Percentiles rank a stretch among this genome's conserved stretches.
Evolutionary conservation across 2,113 vertebrate genomes (phyloP).

Genomic region (Psophia crepitans): DNA sequence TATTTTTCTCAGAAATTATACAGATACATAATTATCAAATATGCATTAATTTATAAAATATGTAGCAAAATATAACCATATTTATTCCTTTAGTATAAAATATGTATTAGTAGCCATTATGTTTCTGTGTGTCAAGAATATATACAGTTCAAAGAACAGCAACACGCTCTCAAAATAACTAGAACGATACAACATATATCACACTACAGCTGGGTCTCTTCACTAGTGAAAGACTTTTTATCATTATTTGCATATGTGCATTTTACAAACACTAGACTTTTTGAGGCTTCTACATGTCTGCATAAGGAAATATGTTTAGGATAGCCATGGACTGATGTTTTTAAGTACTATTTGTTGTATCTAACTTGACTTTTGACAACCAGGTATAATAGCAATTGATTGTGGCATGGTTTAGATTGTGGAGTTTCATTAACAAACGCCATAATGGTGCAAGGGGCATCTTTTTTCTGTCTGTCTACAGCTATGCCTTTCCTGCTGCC

Average conservation of each 20-base stretch:
- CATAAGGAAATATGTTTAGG: not conserved
- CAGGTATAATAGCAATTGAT: not conserved
- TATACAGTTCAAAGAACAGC: not conserved
- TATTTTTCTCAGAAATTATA: not conserved
- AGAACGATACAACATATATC: not conserved
- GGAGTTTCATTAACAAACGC: not conserved
- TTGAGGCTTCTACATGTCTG: not conserved
- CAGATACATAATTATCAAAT: not conserved
- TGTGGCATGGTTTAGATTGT: not conserved
- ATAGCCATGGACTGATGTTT: not conserved
- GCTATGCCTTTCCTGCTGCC: not conserved
- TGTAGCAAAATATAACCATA: not conserved
- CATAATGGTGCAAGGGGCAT: not conserved
- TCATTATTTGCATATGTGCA: not conserved
- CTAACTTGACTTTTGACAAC: not conserved
- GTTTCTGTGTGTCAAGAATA: not conserved
- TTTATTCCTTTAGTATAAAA: not conserved
- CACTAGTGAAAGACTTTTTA: not conserved
- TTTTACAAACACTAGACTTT: not conserved
- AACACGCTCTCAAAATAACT: not conserved
- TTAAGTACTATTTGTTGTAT: not conserved
- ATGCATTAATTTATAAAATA: not conserved
- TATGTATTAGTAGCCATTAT: not conserved
- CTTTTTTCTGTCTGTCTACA: not conserved
- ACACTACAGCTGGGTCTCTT: not conserved